These are phyloP conservation scores for Apostichopus japonicus DNA, from an alignment of 35 echinoderm and acorn worm species.

Conservation along the genomic window DNA sequence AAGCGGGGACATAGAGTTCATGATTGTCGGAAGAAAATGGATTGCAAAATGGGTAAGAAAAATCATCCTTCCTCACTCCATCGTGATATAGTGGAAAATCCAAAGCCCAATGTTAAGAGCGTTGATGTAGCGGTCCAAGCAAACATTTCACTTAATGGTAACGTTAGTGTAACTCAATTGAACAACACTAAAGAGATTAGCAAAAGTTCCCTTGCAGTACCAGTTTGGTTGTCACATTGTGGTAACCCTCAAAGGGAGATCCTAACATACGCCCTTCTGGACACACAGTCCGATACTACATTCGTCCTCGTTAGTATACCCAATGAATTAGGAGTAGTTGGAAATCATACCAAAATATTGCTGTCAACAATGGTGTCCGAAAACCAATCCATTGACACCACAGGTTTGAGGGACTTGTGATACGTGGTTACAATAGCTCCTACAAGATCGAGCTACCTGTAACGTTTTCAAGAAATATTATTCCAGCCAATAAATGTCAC, in stretches of 20 bases:
- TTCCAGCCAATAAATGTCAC: conserved; percentile 49
- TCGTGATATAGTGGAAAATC: background rate
- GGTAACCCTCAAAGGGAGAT: conserved; percentile 53
- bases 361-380: conserved; percentile 69
- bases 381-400: conserved; percentile 53
- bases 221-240: conserved; percentile 71
- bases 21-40: conserved; percentile 38
- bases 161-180: conserved; percentile 4
- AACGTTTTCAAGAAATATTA: conserved; percentile 54
- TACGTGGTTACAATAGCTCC: conserved; percentile 53
- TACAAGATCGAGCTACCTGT: conserved; percentile 48
- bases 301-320: conserved; percentile 69
- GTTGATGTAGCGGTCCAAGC: no score
- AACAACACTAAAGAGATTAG: background rate
- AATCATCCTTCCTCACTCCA: conserved; percentile 72
- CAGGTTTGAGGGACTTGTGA: conserved; percentile 32
- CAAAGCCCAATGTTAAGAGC: background rate
- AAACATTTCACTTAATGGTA: conserved; percentile 12
- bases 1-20: conserved; percentile 58
- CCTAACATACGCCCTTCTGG: conserved; percentile 68
- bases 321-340: conserved; percentile 20
- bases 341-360: conserved; percentile 45
- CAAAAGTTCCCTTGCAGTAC: conserved; percentile 60
- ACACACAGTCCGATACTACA: conserved; percentile 74
- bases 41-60: conserved; percentile 37